Conservation (phyloP, 2,797 vertebrate species). For the Novumbra hubbsi region DNA sequence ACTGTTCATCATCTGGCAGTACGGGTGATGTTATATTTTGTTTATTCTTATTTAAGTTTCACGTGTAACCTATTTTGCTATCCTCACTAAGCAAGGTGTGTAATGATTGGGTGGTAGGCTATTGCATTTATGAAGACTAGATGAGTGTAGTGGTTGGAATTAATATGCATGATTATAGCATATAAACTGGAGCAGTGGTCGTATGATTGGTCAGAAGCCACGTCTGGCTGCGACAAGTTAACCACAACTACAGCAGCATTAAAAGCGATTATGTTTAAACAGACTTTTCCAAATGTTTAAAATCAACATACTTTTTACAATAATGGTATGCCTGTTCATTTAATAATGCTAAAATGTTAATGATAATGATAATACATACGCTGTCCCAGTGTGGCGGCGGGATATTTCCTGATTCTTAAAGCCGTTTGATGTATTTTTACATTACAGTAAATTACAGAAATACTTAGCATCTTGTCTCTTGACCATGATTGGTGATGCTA, state of each 20-base stretch:
- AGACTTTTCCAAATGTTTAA: neutral
- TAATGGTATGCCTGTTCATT: neutral
- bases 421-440: conserved; percentile 71
- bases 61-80: too few species aligned
- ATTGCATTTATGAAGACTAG: neutral
- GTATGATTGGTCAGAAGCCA: neutral
- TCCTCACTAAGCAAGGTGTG: neutral
- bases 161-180: neutral
- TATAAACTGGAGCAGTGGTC: neutral
- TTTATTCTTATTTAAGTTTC: too few species aligned
- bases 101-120: neutral
- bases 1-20: too few species aligned
- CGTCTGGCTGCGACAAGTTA: neutral
- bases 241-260: neutral
- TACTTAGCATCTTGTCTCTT: conserved; percentile 48
- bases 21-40: too few species aligned
- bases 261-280: neutral
- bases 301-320: neutral
- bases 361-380: neutral
- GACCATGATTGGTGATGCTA: conserved; percentile 68
- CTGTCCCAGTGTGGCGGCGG: conserved; percentile 37
- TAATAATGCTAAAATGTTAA: neutral
- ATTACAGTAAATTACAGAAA: conserved; percentile 64
- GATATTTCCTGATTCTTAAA: conserved; percentile 63
- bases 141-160: neutral